A percentile compares a stretch with the other conserved stretches of the same genome.
Conservation (phyloP, 2,888 invertebrate species). For the Trissonchulus sp. region DNA sequence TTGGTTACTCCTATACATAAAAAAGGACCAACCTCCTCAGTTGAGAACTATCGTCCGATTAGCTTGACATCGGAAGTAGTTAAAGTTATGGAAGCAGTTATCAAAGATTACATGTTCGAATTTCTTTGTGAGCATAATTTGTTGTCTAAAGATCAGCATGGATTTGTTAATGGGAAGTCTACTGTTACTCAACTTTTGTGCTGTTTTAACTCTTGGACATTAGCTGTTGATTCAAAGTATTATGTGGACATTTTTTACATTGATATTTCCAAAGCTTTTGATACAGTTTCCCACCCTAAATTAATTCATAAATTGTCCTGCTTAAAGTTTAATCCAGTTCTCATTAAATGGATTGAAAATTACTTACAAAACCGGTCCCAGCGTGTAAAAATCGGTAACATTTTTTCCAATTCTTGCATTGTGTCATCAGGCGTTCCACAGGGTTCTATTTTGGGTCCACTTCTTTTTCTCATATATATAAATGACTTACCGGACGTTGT, state of each 20-base stretch:
- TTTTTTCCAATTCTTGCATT: background rate
- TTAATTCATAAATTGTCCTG: background rate
- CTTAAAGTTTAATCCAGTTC: background rate
- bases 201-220: background rate
- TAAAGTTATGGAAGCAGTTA: too few relatives aligned
- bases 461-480: too few relatives aligned
- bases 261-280: constrained; percentile 2
- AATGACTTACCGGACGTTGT: constrained; percentile 9
- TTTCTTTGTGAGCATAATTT: too few relatives aligned
- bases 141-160: background rate
- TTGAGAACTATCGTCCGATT: too few relatives aligned
- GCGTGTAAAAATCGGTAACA: background rate
- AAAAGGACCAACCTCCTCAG: too few relatives aligned
- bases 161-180: background rate
- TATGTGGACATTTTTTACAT: background rate
- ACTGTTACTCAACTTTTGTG: background rate
- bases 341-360: background rate
- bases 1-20: too few relatives aligned
- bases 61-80: too few relatives aligned
- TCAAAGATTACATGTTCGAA: too few relatives aligned
- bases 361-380: background rate
- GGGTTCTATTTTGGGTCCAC: background rate
- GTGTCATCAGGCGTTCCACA: constrained; percentile 1
- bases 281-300: constrained; percentile 1
- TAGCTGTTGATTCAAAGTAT: background rate